Base-by-base conservation (phyloP, 2,888 invertebrate species). In the Apotomis turbidana region DNA sequence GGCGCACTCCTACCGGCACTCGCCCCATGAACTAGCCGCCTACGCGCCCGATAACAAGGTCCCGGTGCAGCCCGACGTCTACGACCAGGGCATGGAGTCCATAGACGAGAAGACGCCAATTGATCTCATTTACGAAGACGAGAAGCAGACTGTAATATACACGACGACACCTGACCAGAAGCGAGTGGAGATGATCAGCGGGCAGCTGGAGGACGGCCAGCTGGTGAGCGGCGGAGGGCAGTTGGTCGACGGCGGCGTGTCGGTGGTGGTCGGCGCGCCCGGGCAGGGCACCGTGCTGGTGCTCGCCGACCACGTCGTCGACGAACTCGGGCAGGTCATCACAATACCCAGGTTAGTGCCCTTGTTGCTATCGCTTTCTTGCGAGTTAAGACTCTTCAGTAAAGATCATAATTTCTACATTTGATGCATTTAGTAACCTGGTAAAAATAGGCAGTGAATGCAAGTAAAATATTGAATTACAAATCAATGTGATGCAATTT, bases 61-160 rank as follows among this genome's bases (percentile, higher is more conserved):
- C 74, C 94, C 94, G 49, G 95, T 93, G 57, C 90, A 94, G 72
- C 94, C 94, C 9, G 92, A 93, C 74, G 91, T 93, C 49, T 87
- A 92, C 82, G 90, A 94, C 76, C 90, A 91, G 78, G 90, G 91
- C 76, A 89, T 94, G 93, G 89, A 92, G 77, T 89, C 90, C 13
- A 90, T 94, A 46, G 95, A 96, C 81, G 95, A 95, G 86, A 96
- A 96, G 83, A 96, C 94, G 67, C 96, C 97, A 78, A 97, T 97
- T 85, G 97, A 97, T 87, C 92, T 97, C 81, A 97, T 97, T 81
- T 97, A 97, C 88, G 97, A 97, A 84, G 97, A 97, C 82, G 97
- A 97, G 61, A 97, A 96, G 84, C 97, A 97, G 86, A 97, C 97
- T 3, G 97, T 97, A 74, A 97, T 97, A 86, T 97, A 97, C 81